phyloP scores from a whole-genome alignment of 2,888 invertebrate genomes.

The Plusia festucae region DNA sequence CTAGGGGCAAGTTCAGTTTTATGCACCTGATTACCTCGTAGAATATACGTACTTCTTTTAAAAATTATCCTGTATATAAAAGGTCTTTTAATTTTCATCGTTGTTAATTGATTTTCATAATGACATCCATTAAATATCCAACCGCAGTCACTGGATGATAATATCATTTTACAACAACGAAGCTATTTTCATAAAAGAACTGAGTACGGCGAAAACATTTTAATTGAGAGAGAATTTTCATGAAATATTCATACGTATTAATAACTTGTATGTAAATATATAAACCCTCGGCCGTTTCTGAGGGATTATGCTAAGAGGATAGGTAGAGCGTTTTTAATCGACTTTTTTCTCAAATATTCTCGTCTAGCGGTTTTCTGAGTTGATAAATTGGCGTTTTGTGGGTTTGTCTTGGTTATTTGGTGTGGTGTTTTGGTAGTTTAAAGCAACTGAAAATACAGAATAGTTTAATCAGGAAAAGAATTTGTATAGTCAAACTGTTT shows the following conservation, averaged over 20 bases:
- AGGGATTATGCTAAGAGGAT: neutral
- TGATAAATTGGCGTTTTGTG: neutral
- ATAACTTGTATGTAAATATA: neutral
- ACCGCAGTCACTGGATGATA: neutral
- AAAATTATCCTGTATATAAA: too few species aligned
- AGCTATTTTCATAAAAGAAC: neutral
- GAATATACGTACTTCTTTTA: too few species aligned
- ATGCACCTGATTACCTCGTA: too few species aligned
- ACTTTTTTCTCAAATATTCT: neutral
- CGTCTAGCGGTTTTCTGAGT: neutral
- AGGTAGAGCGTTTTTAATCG: neutral
- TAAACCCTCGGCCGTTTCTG: neutral
- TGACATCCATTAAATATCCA: neutral
- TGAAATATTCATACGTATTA: neutral
- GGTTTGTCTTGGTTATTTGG: neutral
- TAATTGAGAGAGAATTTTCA: conserved; percentile 1
- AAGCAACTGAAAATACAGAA: too few species aligned
- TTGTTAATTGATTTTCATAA: neutral
- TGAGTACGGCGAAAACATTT: neutral
- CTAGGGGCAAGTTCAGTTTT: too few species aligned
- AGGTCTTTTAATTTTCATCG: neutral
- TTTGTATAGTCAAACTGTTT: too few species aligned
- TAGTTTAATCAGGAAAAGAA: too few species aligned
- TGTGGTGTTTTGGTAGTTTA: too few species aligned
- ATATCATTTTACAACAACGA: neutral